Evolutionary conservation across 2,113 vertebrate genomes (phyloP).

Genomic region (Halichoerus grypus): DNA sequence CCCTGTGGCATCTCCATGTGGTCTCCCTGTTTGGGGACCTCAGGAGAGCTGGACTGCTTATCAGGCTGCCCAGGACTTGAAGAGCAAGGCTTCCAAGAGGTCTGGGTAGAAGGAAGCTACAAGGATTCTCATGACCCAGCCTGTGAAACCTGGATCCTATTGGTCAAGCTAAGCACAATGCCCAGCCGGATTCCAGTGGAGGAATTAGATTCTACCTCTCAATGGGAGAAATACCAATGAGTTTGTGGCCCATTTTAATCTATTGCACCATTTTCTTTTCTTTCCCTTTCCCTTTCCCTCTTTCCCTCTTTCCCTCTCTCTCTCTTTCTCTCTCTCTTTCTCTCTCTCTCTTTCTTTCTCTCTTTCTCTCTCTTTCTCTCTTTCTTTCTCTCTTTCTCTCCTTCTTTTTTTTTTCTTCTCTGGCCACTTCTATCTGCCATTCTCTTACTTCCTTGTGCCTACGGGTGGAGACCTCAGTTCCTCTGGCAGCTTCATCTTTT

Average conservation of each 20-base stretch:
- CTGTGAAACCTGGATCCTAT: not conserved
- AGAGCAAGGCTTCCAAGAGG: not conserved
- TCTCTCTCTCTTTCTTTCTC: no score
- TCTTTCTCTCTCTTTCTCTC: no score
- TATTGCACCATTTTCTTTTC: not conserved
- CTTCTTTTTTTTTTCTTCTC: not conserved
- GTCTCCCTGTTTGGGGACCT: not conserved
- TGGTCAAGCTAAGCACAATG: not conserved
- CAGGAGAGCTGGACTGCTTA: not conserved
- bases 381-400: no score
- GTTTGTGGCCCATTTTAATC: not conserved
- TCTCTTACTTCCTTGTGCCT: not conserved
- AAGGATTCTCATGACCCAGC: not conserved
- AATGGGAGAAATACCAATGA: not conserved
- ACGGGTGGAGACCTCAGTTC: not conserved
- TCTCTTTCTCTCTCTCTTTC: no score
- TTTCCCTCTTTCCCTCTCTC: no score
- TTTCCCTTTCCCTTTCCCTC: no score
- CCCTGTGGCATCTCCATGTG: not conserved
- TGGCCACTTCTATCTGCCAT: not conserved
- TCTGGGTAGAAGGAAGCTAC: not conserved
- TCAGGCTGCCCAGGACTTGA: not conserved
- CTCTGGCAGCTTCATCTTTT: not conserved
- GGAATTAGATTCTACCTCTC: not conserved
- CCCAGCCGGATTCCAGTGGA: not conserved